phyloP scores from a whole-genome alignment of 1,140 invertebrate genomes.

The Contarinia nasturtii region DNA sequence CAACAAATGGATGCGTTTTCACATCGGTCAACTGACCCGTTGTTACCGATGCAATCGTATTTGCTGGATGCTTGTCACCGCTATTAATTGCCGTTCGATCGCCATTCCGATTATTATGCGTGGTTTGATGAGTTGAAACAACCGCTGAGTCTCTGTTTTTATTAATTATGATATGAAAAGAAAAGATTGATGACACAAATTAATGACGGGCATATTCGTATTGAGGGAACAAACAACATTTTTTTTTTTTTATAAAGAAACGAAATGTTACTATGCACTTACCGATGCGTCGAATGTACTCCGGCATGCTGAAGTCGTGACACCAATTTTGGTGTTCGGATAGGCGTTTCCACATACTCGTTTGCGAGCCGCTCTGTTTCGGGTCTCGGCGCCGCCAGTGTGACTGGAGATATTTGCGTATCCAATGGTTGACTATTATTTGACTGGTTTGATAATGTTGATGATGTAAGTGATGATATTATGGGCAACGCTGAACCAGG shows the following conservation, averaged over 20 bases:
- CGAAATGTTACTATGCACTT: too few species aligned
- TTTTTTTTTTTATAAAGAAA: too few species aligned
- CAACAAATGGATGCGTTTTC: too few species aligned
- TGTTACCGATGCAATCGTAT: too few species aligned
- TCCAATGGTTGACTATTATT: slow-evolving; percentile 8
- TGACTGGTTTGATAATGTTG: slow-evolving; percentile 6
- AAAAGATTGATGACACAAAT: too few species aligned
- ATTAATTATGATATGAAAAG: too few species aligned
- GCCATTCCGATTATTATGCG: neutral
- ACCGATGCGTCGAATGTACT: neutral
- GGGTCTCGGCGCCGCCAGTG: slow-evolving; percentile 51
- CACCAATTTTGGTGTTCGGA: slow-evolving; percentile 20
- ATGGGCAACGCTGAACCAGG: neutral
- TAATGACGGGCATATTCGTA: too few species aligned
- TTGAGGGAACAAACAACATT: too few species aligned
- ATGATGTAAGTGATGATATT: slow-evolving; percentile 3
- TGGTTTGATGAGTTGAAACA: slow-evolving; percentile 1
- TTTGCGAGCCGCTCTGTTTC: slow-evolving; percentile 57
- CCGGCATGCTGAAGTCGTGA: neutral
- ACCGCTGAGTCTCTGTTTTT: slow-evolving; percentile 4
- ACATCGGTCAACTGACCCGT: too few species aligned
- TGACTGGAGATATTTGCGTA: slow-evolving; percentile 21
- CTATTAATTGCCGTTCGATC: too few species aligned
- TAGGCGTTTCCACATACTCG: slow-evolving; percentile 71
- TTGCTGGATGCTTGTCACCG: too few species aligned